These are phyloP conservation scores for Alcedo atthis DNA, from an alignment of 2,797 vertebrate species.

Conservation along the genomic window DNA sequence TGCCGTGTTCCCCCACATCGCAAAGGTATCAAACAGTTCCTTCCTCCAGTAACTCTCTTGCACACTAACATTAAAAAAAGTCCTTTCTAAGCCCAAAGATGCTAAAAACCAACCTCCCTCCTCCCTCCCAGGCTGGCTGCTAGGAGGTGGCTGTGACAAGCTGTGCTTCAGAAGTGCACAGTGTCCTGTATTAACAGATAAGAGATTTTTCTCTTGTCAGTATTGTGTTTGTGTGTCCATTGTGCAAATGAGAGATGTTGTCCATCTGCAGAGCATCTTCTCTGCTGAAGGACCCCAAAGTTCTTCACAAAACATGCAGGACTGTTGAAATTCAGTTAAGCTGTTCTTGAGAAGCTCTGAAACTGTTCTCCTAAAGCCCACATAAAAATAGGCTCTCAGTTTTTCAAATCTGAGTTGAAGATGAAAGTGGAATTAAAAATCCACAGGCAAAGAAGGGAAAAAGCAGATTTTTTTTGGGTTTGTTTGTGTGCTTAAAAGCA, in stretches of 20 bases:
- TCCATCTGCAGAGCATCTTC: not conserved
- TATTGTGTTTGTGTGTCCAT: not conserved
- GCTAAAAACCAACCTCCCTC: not conserved
- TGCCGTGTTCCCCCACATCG: not conserved
- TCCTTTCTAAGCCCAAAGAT: not conserved
- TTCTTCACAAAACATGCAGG: not conserved
- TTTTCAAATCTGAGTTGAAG: conserved; percentile 15
- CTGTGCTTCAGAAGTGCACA: not conserved
- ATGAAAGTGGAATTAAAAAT: conserved; percentile 34
- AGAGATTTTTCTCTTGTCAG: not conserved
- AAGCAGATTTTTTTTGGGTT: not conserved
- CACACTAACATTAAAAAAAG: not conserved
- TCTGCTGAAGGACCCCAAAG: conserved; percentile 13
- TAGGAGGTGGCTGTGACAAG: not conserved
- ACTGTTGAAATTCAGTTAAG: not conserved
- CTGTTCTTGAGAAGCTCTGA: not conserved
- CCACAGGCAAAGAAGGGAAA: not conserved
- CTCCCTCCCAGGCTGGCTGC: not conserved
- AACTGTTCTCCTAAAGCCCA: not conserved
- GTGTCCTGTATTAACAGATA: not conserved
- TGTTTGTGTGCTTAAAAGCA: conserved; percentile 65
- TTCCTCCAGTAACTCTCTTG: not conserved
- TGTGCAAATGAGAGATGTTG: not conserved
- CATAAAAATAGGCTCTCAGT: not conserved
- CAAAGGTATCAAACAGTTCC: not conserved